Evolutionary conservation across 1,140 invertebrate genomes (phyloP), one percentile per base, ranked within the genome.

Genomic region (Ladona fulva): DNA sequence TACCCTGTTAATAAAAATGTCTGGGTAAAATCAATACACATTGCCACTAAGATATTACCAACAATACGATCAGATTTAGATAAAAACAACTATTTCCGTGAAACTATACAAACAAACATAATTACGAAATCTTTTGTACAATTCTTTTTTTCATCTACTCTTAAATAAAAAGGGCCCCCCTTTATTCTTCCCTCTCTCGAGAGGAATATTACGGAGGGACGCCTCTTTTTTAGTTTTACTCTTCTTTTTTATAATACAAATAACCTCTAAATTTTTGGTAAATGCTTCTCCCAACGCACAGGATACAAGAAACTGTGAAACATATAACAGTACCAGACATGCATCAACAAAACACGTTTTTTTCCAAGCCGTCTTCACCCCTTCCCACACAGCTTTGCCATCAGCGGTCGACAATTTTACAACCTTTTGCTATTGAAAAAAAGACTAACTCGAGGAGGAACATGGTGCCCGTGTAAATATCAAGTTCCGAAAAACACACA

Each of bases 31-130:
- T 66, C n/a, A 66, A 66, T 66, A 66, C 52, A 66, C 52, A 66
- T 66, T 66, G 52, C 52, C 52, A 66, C 52, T 66, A 37, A 37
- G 29, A 5, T 37, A 37, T 37, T 37, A 66, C 52, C 52, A 66
- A 66, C 52, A 66, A 66, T 66, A 66, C 52, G 52, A 5, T 66
- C 52, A 66, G 52, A 66, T 66, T 66, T 16, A 66, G 52, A 66
- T 66, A 66, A 66, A 37, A 52, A 52, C 44, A 52, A 66, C 52
- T 6, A 66, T 12, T 66, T 6, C 14, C 52, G 52, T 66, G 52
- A 66, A 66, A 66, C 52, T 66, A 66, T 66, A 66, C 52, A 66
- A 66, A 66, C 52, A 66, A 66, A 66, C 52, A 66, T 66, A 66
- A 66, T 66, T 16, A 16, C 16, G 52, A 66, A 66, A 66, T 19